Evolutionary conservation across 2,797 vertebrate species (phyloP).

Genomic region (Heteromormyrus szaboi): DNA sequence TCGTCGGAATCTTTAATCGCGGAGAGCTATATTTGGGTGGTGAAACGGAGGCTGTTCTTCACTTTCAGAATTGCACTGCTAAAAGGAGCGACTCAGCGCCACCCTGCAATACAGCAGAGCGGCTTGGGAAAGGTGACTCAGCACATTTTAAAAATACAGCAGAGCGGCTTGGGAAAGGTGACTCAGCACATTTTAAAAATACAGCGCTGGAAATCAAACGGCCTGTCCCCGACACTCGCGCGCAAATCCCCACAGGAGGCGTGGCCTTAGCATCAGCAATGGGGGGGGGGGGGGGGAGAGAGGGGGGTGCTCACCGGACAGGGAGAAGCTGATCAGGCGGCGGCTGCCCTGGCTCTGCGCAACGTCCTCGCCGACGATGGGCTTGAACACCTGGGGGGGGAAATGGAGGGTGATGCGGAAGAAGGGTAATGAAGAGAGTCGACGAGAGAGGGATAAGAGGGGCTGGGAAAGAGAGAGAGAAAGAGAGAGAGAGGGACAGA

Average conservation of each 20-base stretch:
- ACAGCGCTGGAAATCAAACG: neutral
- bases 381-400: constrained; percentile 73
- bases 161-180: neutral
- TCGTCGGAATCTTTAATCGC: neutral
- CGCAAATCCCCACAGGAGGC: neutral
- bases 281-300: neutral
- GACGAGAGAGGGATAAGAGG: neutral
- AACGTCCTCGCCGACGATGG: constrained; percentile 65
- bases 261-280: neutral
- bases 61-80: neutral
- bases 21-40: neutral
- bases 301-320: constrained; percentile 65
- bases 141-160: neutral
- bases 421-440: neutral
- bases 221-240: neutral
- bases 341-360: constrained; percentile 70
- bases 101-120: neutral
- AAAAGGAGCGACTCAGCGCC: neutral
- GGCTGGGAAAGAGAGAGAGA: neutral
- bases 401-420: constrained; percentile 6
- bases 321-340: constrained; percentile 81
- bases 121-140: neutral
- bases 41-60: neutral
- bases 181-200: constrained; percentile 1
- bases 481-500: neutral